Evolutionary conservation across 2,888 invertebrate species (phyloP).

Genomic region (Acleris cristana): DNA sequence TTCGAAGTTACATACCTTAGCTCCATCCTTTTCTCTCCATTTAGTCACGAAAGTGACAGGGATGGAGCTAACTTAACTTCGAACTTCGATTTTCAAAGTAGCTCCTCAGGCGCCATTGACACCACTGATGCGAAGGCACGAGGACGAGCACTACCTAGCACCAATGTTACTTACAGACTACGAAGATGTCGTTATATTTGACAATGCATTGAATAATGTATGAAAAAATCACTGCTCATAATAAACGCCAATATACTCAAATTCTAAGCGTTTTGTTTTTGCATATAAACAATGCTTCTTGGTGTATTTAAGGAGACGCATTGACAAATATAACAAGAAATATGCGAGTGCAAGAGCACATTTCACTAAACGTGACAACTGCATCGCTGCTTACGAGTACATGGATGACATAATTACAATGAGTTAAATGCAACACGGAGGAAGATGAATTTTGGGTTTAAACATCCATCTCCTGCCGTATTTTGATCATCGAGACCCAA

Average conservation of each 20-base stretch:
- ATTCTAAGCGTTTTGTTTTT: not conserved
- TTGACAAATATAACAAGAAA: slow-evolving; percentile 31
- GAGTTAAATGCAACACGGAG: not conserved
- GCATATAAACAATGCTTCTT: not conserved
- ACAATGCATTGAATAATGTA: slow-evolving; percentile 5
- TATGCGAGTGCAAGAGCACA: not conserved
- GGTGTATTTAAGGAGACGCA: not conserved
- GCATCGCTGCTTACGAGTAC: not conserved
- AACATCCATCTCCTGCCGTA: too few relatives aligned
- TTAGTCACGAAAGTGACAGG: too few relatives aligned
- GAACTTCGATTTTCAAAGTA: too few relatives aligned
- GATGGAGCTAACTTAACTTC: too few relatives aligned
- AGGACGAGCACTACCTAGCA: slow-evolving; percentile 15
- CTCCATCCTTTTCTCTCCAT: too few relatives aligned
- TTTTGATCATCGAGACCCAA: too few relatives aligned
- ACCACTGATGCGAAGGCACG: not conserved
- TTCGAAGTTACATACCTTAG: too few relatives aligned
- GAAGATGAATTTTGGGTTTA: too few relatives aligned
- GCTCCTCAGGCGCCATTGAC: too few relatives aligned
- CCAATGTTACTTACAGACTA: slow-evolving; percentile 7
- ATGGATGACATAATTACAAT: not conserved
- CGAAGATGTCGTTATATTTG: slow-evolving; percentile 22
- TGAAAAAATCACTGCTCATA: not conserved
- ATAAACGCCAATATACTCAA: not conserved
- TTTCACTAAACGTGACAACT: not conserved